Base-by-base conservation (phyloP, 2,888 invertebrate species). In the Thymelicus acteon region DNA sequence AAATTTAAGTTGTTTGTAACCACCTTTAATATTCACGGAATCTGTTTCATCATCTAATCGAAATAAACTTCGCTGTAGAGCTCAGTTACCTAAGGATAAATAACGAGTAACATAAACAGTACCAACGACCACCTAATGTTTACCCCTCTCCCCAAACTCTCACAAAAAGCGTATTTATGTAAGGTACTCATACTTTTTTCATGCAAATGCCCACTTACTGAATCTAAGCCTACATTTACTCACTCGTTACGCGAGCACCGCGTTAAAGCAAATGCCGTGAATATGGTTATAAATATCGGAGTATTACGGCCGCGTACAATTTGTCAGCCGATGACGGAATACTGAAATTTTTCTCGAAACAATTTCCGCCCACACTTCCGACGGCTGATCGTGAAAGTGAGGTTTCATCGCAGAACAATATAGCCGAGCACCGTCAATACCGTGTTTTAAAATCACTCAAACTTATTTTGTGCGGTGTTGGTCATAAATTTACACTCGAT, bases 261-360 rank as follows among this genome's bases (percentile, higher is more conserved):
- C 15, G 58, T 24, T 12, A 70, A 64, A 70, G 60, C 58, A 70
- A 62, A 58, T 15, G 58, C 10, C 58, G 63, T 48, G 47, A 60
- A 70, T 47, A 60, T 37, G 48, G 15, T 49, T 13, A 70, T 70
- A 70, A 70, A 70, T 64, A 70, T 60, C 63, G 24, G 7, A 39
- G 68, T 19, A 68, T 68, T 62, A 63, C 63, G 63, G 37, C 54
- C 62, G 47, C 40, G 37, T 58, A 64, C 69, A 70, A 70, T 70
- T 70, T 70, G 69, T 70, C 69, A 70, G 24, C 60, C 64, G 69
- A 58, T 64, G 69, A 62, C 68, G 54, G 49, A 60, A 64, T 58
- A 70, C 49, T 70, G 69, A 64, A 64, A 63, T 64, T 63, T 70
- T 70, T 64, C 63, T 24, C 58, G 63, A 70, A 60, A 70, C 64